Conservation (phyloP, 2,797 vertebrate genomes). For the Diglossa cyanea region DNA sequence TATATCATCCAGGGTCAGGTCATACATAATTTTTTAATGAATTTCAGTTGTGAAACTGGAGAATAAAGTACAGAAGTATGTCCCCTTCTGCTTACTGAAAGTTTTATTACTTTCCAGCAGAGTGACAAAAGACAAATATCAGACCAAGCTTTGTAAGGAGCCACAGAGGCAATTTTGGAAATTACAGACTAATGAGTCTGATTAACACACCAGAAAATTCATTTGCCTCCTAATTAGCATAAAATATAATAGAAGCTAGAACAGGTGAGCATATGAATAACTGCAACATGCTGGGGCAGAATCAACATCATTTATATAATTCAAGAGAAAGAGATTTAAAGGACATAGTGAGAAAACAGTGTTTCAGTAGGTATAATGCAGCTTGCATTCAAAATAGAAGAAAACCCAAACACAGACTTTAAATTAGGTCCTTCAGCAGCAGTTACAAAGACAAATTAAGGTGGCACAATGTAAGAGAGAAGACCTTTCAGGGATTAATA, state of each 20-base stretch:
- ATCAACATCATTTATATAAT: neutral
- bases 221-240: conserved; percentile 49
- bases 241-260: conserved; percentile 48
- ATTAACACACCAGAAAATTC: conserved; percentile 52
- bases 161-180: conserved; percentile 7
- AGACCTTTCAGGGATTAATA: neutral
- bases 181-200: conserved; percentile 36
- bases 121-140: conserved; percentile 24
- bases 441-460: neutral
- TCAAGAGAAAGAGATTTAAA: neutral
- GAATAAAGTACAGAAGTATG: neutral
- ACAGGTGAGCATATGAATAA: conserved; percentile 16
- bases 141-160: conserved; percentile 1
- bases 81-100: neutral
- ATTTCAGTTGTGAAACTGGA: neutral
- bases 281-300: neutral
- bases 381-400: neutral
- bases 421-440: neutral
- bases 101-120: conserved; percentile 25
- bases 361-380: neutral
- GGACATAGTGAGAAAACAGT: neutral
- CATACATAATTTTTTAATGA: neutral
- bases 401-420: neutral
- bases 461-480: neutral
- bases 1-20: neutral